Percentiles rank a stretch among this genome's conserved stretches.
Conservation (phyloP, 2,888 invertebrate genomes). For the Lysandra bellargus region DNA sequence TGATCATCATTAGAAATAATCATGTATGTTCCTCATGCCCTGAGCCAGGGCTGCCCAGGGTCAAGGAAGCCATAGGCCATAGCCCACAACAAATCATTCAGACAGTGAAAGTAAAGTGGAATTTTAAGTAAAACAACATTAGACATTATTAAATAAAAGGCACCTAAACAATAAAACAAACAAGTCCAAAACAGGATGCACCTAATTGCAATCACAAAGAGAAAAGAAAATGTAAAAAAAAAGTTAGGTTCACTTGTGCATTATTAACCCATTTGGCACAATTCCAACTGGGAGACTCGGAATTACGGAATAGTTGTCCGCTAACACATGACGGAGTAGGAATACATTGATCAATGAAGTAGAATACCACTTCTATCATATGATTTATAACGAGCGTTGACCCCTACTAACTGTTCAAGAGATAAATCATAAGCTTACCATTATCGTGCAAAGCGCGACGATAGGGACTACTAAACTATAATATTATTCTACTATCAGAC, state of each 20-base stretch:
- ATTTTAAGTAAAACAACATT: not conserved
- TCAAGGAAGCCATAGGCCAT: not conserved
- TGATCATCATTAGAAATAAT: too few species aligned
- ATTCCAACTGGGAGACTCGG: slow-evolving; percentile 11
- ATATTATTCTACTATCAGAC: not conserved
- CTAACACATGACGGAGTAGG: slow-evolving; percentile 27
- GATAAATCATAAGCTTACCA: slow-evolving; percentile 22
- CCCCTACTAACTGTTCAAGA: slow-evolving; percentile 22
- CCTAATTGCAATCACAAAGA: not conserved
- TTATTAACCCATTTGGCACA: slow-evolving; percentile 29
- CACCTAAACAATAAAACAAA: not conserved
- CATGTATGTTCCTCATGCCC: not conserved
- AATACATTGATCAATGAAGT: slow-evolving; percentile 4
- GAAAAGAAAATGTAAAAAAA: not conserved
- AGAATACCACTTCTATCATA: slow-evolving; percentile 33
- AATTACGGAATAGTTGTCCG: slow-evolving; percentile 8
- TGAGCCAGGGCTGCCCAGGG: not conserved
- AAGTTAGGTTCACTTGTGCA: not conserved
- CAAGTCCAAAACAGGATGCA: not conserved
- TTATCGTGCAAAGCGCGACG: not conserved
- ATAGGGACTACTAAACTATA: not conserved
- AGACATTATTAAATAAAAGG: not conserved
- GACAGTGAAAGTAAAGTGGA: not conserved
- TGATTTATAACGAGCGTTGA: slow-evolving; percentile 27
- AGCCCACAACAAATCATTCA: not conserved